Evolutionary conservation across 1,140 invertebrate genomes (phyloP), one percentile per base, ranked within the genome.

Genomic region (Anastrepha ludens): DNA sequence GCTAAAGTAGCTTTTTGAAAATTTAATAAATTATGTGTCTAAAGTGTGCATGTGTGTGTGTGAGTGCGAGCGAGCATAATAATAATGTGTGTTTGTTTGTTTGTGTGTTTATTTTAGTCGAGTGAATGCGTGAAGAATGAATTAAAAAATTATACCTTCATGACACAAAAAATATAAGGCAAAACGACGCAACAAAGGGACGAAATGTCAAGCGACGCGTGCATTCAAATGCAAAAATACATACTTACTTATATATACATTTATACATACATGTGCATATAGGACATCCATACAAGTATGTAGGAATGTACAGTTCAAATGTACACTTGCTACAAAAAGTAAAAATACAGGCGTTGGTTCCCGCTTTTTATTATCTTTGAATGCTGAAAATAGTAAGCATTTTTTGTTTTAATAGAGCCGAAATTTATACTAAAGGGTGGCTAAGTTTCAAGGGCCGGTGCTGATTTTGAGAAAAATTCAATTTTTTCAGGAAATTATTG

Each of bases 1-100:
- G 74, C 55, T 81, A 58, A 11, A 81, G 74, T 81, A 81, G 74
- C 44, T 15, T 81, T 81, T 81, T 81, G n/a, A 81, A 81, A 67
- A 81, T 20, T 17, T 81, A 20, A 9, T 81, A 81, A 58, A 58
- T 58, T 81, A 81, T 81, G 50, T n/a, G 9, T 15, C 29, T 81
- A 81, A 81, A 17, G 15, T 81, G n/a, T 17, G 47, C 8, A 81
- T 58, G 50, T 47, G 29, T 78, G 41, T 44, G 13, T 74, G 17
- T 47, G 65, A 67, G 20, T 39, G 11, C 29, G 39, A 67, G 11
- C 39, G 41, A 7, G 67, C 67, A 47, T 17, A 41, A 2, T 29
- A 65, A 70, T 47, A 70, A 3, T 55, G 11, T 9, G 15, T 17
- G 4, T 62, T 62, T 62, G 13, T 62, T 15, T 17, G 4, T 62